Evolutionary conservation across 2,797 vertebrate genomes (phyloP), one percentile per base, ranked within the genome.

Genomic region (Apodemus agrarius): DNA sequence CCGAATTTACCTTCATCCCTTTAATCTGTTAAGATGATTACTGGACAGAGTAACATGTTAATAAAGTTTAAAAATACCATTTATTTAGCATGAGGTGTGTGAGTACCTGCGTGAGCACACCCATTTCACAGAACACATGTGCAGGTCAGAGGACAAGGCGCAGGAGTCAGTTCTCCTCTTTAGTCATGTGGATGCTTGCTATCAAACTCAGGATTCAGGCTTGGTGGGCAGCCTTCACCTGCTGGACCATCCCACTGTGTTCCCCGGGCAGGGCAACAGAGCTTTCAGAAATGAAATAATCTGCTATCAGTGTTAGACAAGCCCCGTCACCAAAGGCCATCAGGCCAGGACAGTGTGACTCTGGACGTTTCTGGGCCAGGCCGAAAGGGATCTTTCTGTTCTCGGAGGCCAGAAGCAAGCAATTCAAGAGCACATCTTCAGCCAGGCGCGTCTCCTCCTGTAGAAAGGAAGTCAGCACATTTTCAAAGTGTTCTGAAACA

Each of bases 401-500:
- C 78, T 59, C 4, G 19, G 22, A 82, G 78, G 49, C 59, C 40
- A 29, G 34, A 31, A 49, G 54, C 76, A 63, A 59, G 87, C 49
- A 6, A 54, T 46, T 80, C 57, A 40, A 72, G 67, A 43, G 17
- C 22, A 8, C 0, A 0, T 86, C 40, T 65, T 46, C 10, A 74
- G 49, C 29, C 74, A 37, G 57, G 65, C 0, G 0, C 22, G 8
- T 0, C 1, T 84, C 80, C 94, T 81, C n/a, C 69, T 65, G 57
- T 81, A 17, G 76, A 86, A 92, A 87, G 88, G 89, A 85, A 80
- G 67, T 61, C 6, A 69, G 29, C 72, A 89, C 75, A 10, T 95
- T 97, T 97, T 92, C 83, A 89, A 96, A 94, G 78, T 81, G 46
- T 84, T 93, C 92, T 65, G 94, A 96, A 94, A 94, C 75, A 86